Evolutionary conservation across 2,888 invertebrate species (phyloP).

Genomic region (Ctena decussata): DNA sequence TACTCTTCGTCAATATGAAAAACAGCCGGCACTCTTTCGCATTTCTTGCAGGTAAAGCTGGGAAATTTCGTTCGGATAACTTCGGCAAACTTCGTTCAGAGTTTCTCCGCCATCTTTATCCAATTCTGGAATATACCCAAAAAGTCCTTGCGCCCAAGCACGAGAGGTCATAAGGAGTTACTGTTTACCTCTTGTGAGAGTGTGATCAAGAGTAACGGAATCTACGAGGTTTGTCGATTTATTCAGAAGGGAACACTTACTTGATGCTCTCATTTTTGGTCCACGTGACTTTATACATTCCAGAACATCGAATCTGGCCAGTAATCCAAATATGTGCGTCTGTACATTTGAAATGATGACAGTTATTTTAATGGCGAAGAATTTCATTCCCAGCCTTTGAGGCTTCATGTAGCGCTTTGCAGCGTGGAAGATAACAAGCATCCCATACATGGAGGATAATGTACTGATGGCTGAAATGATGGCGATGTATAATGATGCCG

Average conservation of each 20-base stretch:
- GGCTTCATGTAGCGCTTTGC: conserved; percentile 40
- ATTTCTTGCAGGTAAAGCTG: too few species aligned
- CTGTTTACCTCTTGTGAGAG: too few species aligned
- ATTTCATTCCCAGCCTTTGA: conserved; percentile 55
- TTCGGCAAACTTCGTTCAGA: too few species aligned
- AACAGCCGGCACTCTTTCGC: too few species aligned
- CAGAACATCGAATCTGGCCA: conserved; percentile 56
- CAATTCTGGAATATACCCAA: too few species aligned
- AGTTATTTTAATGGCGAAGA: conserved; percentile 50
- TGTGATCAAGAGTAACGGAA: too few species aligned
- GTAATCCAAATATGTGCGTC: conserved; percentile 43
- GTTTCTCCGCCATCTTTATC: too few species aligned
- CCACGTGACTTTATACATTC: conserved; percentile 52
- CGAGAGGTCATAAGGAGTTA: too few species aligned
- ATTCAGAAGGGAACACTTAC: conserved; percentile 59
- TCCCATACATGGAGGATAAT: conserved; percentile 60
- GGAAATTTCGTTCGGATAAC: too few species aligned
- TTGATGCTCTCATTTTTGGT: conserved; percentile 53
- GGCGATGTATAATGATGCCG: conserved; percentile 48
- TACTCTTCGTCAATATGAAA: too few species aligned
- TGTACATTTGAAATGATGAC: conserved; percentile 63
- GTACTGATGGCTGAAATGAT: conserved; percentile 58
- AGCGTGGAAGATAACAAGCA: conserved; percentile 58
- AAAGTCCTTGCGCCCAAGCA: too few species aligned
- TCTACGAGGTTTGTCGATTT: too few species aligned